Conservation (phyloP, 2,888 invertebrate species). For the Drosophila borealis region DNA sequence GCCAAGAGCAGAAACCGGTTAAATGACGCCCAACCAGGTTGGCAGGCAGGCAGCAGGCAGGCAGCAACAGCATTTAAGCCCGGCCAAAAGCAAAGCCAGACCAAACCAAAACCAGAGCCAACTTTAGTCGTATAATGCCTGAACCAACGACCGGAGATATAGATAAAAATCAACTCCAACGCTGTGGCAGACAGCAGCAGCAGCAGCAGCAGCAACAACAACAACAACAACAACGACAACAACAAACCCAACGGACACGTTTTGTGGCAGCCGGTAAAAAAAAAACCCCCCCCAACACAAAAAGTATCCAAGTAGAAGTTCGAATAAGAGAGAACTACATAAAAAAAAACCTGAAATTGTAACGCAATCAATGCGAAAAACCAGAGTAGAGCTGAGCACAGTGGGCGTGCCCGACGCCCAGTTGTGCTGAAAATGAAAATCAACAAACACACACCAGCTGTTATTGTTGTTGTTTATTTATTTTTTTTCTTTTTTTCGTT, state of each 20-base stretch:
- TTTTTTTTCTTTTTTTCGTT: too few relatives aligned
- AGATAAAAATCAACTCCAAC: slow-evolving; percentile 78
- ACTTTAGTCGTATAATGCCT: slow-evolving; percentile 57
- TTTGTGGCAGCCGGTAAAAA: slow-evolving; percentile 77
- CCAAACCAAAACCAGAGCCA: slow-evolving; percentile 35
- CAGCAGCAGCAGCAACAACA: slow-evolving; percentile 35
- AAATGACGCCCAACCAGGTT: slow-evolving; percentile 54
- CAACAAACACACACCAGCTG: slow-evolving; percentile 64
- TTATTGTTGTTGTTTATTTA: slow-evolving; percentile 21
- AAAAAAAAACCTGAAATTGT: slow-evolving; percentile 76
- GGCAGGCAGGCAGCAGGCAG: slow-evolving; percentile 28
- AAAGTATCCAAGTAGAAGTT: slow-evolving; percentile 59
- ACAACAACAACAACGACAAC: slow-evolving; percentile 32
- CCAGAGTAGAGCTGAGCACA: slow-evolving; percentile 36
- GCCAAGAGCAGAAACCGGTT: slow-evolving; percentile 62
- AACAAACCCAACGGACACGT: slow-evolving; percentile 68
- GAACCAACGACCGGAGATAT: slow-evolving; percentile 70
- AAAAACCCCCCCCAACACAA: slow-evolving; percentile 16
- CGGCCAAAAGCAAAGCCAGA: slow-evolving; percentile 38
- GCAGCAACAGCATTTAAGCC: slow-evolving; percentile 51
- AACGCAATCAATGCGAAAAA: slow-evolving; percentile 80
- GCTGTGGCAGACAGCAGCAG: slow-evolving; percentile 60
- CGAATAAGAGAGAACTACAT: slow-evolving; percentile 56
- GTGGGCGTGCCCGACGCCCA: slow-evolving; percentile 59
- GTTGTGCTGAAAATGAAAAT: slow-evolving; percentile 77